phyloP scores from a whole-genome alignment of 2,888 invertebrate genomes.

The Eupithecia insigniata region DNA sequence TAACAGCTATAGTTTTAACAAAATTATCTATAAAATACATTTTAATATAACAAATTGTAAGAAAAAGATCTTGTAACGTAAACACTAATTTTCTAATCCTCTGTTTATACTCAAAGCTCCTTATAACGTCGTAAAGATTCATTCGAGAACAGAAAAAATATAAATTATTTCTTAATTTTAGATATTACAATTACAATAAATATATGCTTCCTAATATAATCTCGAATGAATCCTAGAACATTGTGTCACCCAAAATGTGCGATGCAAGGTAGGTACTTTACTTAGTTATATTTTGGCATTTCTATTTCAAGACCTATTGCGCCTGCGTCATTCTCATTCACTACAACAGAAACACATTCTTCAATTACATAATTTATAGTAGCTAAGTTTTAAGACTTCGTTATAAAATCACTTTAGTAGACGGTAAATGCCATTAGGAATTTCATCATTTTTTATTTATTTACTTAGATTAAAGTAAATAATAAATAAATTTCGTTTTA shows the following conservation, averaged over 20 bases:
- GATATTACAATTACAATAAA: slow-evolving; percentile 31
- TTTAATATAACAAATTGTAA: slow-evolving; percentile 68
- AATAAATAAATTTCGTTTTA: slow-evolving; percentile 21
- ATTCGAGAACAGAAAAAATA: slow-evolving; percentile 50
- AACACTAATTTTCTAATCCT: slow-evolving; percentile 8
- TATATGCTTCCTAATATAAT: slow-evolving; percentile 34
- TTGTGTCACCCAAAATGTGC: slow-evolving; percentile 66
- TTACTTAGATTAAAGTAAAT: slow-evolving; percentile 50
- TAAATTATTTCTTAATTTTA: slow-evolving; percentile 33
- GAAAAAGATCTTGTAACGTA: slow-evolving; percentile 37
- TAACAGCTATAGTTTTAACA: slow-evolving; percentile 82
- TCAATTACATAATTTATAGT: slow-evolving; percentile 72
- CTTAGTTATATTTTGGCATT: slow-evolving; percentile 70
- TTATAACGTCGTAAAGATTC: slow-evolving; percentile 41
- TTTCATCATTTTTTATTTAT: slow-evolving; percentile 50
- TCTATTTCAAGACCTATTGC: slow-evolving; percentile 47
- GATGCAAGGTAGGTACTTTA: slow-evolving; percentile 57
- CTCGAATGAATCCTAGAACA: slow-evolving; percentile 59
- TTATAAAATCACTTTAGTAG: slow-evolving; percentile 77
- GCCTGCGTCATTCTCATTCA: slow-evolving; percentile 42
- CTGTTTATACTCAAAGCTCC: slow-evolving; percentile 27
- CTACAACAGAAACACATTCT: slow-evolving; percentile 71
- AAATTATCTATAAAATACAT: slow-evolving; percentile 79
- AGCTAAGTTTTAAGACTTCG: slow-evolving; percentile 66
- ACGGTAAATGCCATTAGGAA: slow-evolving; percentile 84